Evolutionary conservation across 2,113 vertebrate genomes (phyloP), one percentile per base, ranked within the genome.

Genomic region (Spea bombifrons): DNA sequence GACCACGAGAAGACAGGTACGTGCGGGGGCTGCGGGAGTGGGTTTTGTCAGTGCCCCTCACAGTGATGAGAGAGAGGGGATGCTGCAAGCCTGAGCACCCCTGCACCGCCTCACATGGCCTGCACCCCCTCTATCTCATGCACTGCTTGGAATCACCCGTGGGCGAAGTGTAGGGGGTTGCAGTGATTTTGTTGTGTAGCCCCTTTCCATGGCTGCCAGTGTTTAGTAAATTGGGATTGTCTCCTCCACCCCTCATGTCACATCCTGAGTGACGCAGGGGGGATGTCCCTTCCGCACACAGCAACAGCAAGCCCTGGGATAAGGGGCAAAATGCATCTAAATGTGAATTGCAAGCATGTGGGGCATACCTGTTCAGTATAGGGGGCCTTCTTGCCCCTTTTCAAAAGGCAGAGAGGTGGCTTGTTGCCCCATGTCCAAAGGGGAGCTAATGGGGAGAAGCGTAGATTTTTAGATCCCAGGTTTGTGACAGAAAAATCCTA

Each of bases 1-100:
- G 96, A 97, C 84, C 94, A 93, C 43, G 95, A 96, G 83, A 97
- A 98, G 92, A 88, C 94, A 83, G 95, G 95, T 97, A 91, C 92
- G 84, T 78, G 84, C 80, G 78, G 71, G 81, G 88, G 89, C 87
- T 73, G 85, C 87, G 76, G 57, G 66, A 66, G 47, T 43, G 12
- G 16, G 46, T 30, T 30, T 30, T 30, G 30, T 30, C 15, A 12
- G 10, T 47, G 13, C 30, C 30, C 30, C 30, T 30, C 46, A 12
- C 15, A 57, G 49, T 55, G 46, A 50, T 12, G 68, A 8, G 47
- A 49, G 3, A 48, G 9, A 67, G 73, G 12, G 45, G 64, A 44
- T 71, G 68, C 50, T 43, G 15, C 43, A 10, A 4, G 8, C 5
- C 8, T 3, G 0, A 44, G 7, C 59, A 47, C 55, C 71, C 50